A percentile compares a stretch with the other conserved stretches of the same genome.
These are phyloP conservation scores for Cavia aperea DNA, from an alignment of 2,113 vertebrate species.

Conservation along the genomic window DNA sequence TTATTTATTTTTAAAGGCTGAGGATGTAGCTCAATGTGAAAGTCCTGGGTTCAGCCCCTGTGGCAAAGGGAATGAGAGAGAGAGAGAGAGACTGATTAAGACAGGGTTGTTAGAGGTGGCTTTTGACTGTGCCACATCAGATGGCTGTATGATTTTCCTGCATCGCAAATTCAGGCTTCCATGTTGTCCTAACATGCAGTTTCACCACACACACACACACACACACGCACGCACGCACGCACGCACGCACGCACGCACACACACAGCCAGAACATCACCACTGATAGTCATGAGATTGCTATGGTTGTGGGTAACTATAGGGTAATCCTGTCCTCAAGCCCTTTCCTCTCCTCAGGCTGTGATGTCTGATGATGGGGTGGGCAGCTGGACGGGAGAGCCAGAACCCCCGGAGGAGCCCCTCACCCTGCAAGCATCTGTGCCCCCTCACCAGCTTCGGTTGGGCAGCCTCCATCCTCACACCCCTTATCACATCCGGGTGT, in stretches of 20 bases:
- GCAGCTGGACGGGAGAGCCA: conserved; percentile 24
- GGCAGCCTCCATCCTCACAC: conserved; percentile 77
- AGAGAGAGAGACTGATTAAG: background rate
- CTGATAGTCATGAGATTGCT: background rate
- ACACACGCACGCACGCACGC: background rate
- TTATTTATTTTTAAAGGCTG: background rate
- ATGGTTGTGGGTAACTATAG: rapidly evolving
- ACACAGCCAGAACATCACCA: background rate
- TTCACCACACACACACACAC: background rate
- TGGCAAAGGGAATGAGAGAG: background rate
- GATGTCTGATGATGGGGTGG: conserved; percentile 50
- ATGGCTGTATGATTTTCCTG: background rate
- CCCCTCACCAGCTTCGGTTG: conserved; percentile 76
- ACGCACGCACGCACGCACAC: background rate
- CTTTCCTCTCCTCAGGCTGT: conserved; percentile 53
- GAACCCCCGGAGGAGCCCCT: conserved; percentile 62
- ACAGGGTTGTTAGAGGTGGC: background rate
- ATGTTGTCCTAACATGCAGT: background rate
- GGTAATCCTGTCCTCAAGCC: background rate
- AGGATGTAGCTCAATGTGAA: background rate
- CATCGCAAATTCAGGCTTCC: background rate
- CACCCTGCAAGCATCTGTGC: conserved; percentile 56
- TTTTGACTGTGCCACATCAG: background rate
- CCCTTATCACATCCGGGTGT: conserved; percentile 80
- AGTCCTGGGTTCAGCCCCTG: background rate